phyloP scores from a whole-genome alignment of 64 coral and sea anemone genomes.

The Montipora capricornis region DNA sequence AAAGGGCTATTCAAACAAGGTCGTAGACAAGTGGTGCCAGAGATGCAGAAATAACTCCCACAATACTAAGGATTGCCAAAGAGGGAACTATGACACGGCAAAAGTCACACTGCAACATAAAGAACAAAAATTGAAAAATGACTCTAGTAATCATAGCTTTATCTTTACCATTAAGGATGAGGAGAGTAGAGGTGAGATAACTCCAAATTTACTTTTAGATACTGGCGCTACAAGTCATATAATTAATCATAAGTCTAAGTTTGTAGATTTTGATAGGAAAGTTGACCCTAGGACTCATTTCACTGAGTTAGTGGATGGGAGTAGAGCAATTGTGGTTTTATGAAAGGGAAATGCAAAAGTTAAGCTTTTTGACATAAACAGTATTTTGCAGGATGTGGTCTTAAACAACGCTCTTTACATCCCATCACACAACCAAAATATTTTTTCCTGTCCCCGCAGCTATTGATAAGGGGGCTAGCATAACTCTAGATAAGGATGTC shows the following conservation, averaged over 20 bases:
- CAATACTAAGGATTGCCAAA: slow-evolving; percentile 22
- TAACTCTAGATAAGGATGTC: background rate
- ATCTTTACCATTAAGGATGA: slow-evolving; percentile 25
- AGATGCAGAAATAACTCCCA: slow-evolving; percentile 17
- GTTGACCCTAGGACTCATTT: slow-evolving; percentile 8
- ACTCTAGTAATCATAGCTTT: slow-evolving; percentile 17
- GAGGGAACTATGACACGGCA: slow-evolving; percentile 7
- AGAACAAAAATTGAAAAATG: background rate
- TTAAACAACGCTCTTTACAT: background rate
- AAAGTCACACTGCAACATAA: background rate
- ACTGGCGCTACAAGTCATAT: slow-evolving; percentile 33
- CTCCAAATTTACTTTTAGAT: slow-evolving; percentile 33
- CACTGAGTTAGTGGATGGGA: slow-evolving; percentile 41
- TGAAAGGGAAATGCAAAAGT: slow-evolving; percentile 13
- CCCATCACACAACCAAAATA: too few relatives aligned
- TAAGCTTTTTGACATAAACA: slow-evolving; percentile 20
- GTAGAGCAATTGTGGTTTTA: background rate
- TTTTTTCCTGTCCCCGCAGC: too few relatives aligned
- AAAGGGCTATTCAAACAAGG: background rate
- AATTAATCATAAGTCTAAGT: slow-evolving; percentile 23
- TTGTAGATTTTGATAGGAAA: slow-evolving; percentile 29
- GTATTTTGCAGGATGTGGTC: slow-evolving; percentile 4
- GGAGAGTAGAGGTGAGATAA: slow-evolving; percentile 21
- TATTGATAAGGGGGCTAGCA: too few relatives aligned
- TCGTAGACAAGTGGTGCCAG: background rate